Evolutionary conservation across 1,140 invertebrate genomes (phyloP), one percentile per base, ranked within the genome.

Genomic region (Trichoplusia ni): DNA sequence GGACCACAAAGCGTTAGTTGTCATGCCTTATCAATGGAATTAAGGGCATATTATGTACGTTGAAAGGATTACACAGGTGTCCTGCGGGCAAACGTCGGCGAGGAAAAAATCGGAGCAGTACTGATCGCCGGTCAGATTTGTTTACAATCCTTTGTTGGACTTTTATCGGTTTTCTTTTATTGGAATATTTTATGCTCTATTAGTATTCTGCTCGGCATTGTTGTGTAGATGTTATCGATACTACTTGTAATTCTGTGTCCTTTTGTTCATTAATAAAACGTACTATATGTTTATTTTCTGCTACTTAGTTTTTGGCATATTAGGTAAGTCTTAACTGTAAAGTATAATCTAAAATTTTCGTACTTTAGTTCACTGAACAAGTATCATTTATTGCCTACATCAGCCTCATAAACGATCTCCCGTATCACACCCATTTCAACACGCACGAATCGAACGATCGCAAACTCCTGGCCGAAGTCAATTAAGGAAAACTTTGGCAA

Each of bases 11-110:
- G 83, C 79, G 82, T 74, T 75, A 82, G 79, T 83, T 84, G 86
- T 89, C 86, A 87, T 79, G 84, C 75, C 74, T 75, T 86, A 89
- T 86, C 84, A 87, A 79, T 64, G 54, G 81, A 84, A 89, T 89
- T 89, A 89, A 84, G 80, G 77, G 70, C 73, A 86, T 86, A 89
- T 89, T 89, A 89, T 89, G 68, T 75, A 64, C 64, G 80, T 66
- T 86, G 86, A 84, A 86, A 87, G 82, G 86, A 81, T 87, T 87
- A 87, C 83, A 89, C 86, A 89, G 84, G 84, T 89, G 86, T 82
- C 72, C 75, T 67, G 71, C 37, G 56, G 51, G 23, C 44, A 35
- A 42, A 68, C 46, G 40, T 67, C 65, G 67, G 69, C 51, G 47
- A 59, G 42, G 62, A 65, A 73, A 69, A 71, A 75, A 70, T 62